Base-by-base conservation (phyloP, 2,113 vertebrate genomes). In the Benitochromis conjunctus region DNA sequence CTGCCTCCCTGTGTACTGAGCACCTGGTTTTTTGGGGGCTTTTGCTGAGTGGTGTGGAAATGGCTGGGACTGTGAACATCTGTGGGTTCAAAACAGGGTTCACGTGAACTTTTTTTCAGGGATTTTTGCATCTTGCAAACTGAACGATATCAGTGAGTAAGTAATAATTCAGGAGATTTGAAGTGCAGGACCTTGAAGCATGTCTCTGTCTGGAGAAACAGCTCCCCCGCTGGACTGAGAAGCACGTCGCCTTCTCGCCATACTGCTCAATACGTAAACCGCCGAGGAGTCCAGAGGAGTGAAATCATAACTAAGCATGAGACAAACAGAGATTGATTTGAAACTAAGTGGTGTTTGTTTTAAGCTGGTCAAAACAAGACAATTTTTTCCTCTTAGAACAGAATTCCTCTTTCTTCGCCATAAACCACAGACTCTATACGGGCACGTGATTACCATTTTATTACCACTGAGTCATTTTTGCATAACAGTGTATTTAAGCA, bases 281-380 rank as follows among this genome's bases (percentile, higher is more conserved):
- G 99, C 99, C 8, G 98, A 99, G 19, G 98, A 99, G 92, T 99
- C 99, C 97, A 99, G 94, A 41, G 99, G 99, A 19, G 98, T 99
- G 88, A 99, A 99, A 69, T 99, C 98, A 3, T 98, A 99, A 95
- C 99, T 99, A 93, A 36, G 43, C 71, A 85, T 26, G 16, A 91
- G 12, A 48, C 18, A 58, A 69, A 81, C n/a, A 54, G 29, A 53
- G 46, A 46, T n/a, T 53, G 18, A 51, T 53, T 51, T 5, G 26
- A 76, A 76, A 53, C 71, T 31, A 53, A 53, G 4, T 2, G 24
- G 16, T 31, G 16, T 31, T 76, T 53, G 7, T 48, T 76, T 53
- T 12, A 51, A 76, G 71, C 6, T 51, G 46, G 69, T 51, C 29
- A 48, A 76, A 76, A 31, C 26, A 76, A 51, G 9, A 76, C 14